Evolutionary conservation across 2,797 vertebrate genomes (phyloP).

Genomic region (Paratrypauchen microcephalus): DNA sequence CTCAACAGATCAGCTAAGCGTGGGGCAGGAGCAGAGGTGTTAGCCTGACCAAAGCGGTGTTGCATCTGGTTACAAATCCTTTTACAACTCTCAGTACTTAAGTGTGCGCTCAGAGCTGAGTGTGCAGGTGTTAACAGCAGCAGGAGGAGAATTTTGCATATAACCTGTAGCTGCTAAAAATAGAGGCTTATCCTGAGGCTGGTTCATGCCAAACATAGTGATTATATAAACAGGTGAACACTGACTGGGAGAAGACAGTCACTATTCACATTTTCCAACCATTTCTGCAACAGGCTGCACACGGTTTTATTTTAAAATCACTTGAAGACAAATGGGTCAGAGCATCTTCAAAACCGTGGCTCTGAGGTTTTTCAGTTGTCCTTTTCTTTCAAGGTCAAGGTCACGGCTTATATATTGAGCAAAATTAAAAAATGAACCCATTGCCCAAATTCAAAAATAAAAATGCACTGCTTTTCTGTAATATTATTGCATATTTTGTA

Average conservation of each 20-base stretch:
- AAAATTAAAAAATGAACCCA: not conserved
- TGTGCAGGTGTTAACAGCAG: slow-evolving; percentile 12
- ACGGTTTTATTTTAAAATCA: not conserved
- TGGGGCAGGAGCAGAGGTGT: slow-evolving; percentile 1
- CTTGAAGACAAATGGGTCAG: not conserved
- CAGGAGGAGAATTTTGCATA: not conserved
- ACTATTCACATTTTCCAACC: slow-evolving; percentile 8
- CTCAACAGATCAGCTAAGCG: slow-evolving; percentile 11
- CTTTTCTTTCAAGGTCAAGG: not conserved
- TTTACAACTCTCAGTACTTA: slow-evolving; percentile 16
- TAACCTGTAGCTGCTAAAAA: slow-evolving; percentile 15
- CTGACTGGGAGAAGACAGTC: slow-evolving; percentile 12
- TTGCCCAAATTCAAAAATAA: not conserved
- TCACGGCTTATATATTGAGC: not conserved
- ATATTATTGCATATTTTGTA: not conserved
- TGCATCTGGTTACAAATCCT: slow-evolving; percentile 26
- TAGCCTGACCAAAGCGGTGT: slow-evolving; percentile 13
- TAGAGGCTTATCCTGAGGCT: slow-evolving; percentile 13
- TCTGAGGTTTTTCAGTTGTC: too few relatives aligned
- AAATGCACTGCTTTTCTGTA: not conserved
- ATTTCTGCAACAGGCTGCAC: not conserved
- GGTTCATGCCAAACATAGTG: slow-evolving; percentile 12
- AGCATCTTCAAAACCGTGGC: not conserved
- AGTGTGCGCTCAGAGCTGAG: slow-evolving; percentile 15
- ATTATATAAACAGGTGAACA: slow-evolving; percentile 19